These are phyloP conservation scores for Augochlora pura DNA, from an alignment of 1,140 invertebrate species.

Conservation along the genomic window DNA sequence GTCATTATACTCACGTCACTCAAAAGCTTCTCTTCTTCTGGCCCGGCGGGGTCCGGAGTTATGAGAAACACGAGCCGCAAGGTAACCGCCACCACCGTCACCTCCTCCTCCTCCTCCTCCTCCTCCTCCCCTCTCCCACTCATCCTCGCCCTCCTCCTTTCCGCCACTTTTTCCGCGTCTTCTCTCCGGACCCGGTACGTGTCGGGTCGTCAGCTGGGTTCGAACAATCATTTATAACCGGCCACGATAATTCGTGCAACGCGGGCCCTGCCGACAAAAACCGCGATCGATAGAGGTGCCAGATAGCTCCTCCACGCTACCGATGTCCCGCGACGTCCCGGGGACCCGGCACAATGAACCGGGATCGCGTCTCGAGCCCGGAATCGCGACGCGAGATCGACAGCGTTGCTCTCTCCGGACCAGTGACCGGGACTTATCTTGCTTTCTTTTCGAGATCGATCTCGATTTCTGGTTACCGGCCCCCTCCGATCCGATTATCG, in stretches of 20 bases:
- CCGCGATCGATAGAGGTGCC: constrained; percentile 54
- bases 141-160: constrained; percentile 1
- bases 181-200: constrained; percentile 7
- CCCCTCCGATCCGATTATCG: constrained; percentile 11
- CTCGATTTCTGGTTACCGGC: constrained; percentile 14
- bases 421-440: constrained; percentile 22
- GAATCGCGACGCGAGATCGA: background rate
- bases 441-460: background rate
- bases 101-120: constrained; percentile 17
- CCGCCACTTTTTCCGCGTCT: constrained; percentile 2
- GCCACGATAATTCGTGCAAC: constrained; percentile 63
- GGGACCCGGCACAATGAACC: constrained; percentile 32
- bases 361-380: background rate
- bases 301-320: constrained; percentile 44
- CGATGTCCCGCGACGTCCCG: constrained; percentile 39
- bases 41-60: constrained; percentile 65
- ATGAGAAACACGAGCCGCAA: constrained; percentile 71
- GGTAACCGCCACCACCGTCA: constrained; percentile 65
- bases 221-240: constrained; percentile 74
- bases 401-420: background rate
- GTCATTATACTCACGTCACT: constrained; percentile 78
- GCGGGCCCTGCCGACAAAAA: constrained; percentile 56
- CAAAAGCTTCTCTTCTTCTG: constrained; percentile 64
- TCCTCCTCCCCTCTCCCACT: constrained; percentile 19
- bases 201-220: constrained; percentile 38